Base-by-base conservation (phyloP, 2,888 invertebrate genomes). In the Troides helena region DNA sequence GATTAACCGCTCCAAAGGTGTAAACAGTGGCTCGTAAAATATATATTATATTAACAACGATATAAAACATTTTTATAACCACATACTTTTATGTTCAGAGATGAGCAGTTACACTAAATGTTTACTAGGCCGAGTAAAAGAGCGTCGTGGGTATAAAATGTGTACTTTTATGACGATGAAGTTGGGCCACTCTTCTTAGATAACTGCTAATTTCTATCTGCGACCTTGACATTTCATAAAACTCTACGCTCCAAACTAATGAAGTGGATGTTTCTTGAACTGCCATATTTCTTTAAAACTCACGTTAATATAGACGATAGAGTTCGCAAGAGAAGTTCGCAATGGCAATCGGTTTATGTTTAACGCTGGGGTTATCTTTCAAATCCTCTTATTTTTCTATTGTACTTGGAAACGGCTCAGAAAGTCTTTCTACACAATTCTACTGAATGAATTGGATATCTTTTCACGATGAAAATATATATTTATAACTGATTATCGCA, bases 1-100 rank as follows among this genome's bases (percentile, higher is more conserved):
- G 57, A 23, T 57, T 57, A 30, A 25, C 30, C 57, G 23, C n/a
- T 23, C 21, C 57, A 21, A n/a, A 68, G 46, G 50, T 46, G 68
- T 80, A 80, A 65, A 67, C 64, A 59, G 50, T 65, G 57, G 36
- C 21, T 69, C 70, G 53, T 71, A 70, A 70, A 71, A 71, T 25
- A 57, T 61, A 62, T 62, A 62, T 71, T 61, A 72, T 71, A 68
- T 68, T 71, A 69, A 72, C 69, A 70, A 62, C 69, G 62, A 62
- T 61, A 21, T 65, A 69, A 69, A 70, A 67, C 46, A 64, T 56
- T 72, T 73, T 74, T 72, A 74, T 65, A 67, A 68, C 72, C 72
- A 65, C 69, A 62, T 39, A 71, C 66, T 68, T 69, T 62, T 69
- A 69, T 60, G 72, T 50, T 56, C 53, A 58, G 21, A 72, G 61